These are phyloP conservation scores for Lordiphosa mommai DNA, from an alignment of 1,140 invertebrate species.

Conservation along the genomic window DNA sequence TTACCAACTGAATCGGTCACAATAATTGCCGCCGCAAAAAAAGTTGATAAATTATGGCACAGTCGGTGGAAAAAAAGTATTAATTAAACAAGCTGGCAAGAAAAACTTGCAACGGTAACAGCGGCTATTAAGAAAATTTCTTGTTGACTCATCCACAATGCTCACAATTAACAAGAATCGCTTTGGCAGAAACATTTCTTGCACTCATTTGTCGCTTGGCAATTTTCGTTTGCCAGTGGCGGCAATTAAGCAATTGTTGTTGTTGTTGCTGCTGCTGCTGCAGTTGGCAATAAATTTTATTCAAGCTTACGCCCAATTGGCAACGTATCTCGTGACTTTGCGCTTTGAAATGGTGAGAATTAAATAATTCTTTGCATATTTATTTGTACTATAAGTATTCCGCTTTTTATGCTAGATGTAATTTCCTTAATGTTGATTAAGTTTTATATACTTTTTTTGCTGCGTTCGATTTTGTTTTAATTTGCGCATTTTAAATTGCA, in stretches of 20 bases:
- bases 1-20: slow-evolving; percentile 69
- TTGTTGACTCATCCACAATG: slow-evolving; percentile 66
- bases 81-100: slow-evolving; percentile 56
- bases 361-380: slow-evolving; percentile 77
- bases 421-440: slow-evolving; percentile 66
- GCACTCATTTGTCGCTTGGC: slow-evolving; percentile 67
- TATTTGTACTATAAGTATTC: slow-evolving; percentile 62
- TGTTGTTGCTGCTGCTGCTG: slow-evolving; percentile 15
- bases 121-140: slow-evolving; percentile 73
- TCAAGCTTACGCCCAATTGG: slow-evolving; percentile 62
- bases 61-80: slow-evolving; percentile 54
- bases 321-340: slow-evolving; percentile 64
- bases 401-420: slow-evolving; percentile 34
- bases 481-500: slow-evolving; percentile 22
- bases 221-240: slow-evolving; percentile 65
- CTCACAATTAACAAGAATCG: slow-evolving; percentile 52
- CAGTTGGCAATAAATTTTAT: slow-evolving; percentile 60
- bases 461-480: slow-evolving; percentile 23
- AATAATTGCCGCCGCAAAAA: slow-evolving; percentile 65
- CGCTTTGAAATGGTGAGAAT: slow-evolving; percentile 68
- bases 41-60: slow-evolving; percentile 70
- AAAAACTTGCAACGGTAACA: slow-evolving; percentile 71
- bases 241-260: slow-evolving; percentile 68
- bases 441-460: slow-evolving; percentile 27
- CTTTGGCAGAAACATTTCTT: slow-evolving; percentile 45